Evolutionary conservation across 2,797 vertebrate species (phyloP).

Genomic region (Sebastes flavidus): DNA sequence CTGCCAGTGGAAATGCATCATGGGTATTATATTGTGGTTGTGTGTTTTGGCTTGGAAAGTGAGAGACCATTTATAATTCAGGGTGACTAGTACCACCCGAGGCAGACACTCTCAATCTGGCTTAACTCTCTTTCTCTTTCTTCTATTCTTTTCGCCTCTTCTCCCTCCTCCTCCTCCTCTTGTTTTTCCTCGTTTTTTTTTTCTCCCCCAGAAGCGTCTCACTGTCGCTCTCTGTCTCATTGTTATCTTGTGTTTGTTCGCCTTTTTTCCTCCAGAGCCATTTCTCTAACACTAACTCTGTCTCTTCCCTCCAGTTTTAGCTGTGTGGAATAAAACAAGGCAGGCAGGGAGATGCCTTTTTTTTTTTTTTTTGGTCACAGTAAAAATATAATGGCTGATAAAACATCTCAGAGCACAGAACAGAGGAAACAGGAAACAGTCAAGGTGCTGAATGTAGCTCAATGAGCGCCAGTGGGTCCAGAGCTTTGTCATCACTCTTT

Average conservation of each 20-base stretch:
- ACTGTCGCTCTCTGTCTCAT: conserved; percentile 55
- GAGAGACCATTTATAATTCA: conserved; percentile 80
- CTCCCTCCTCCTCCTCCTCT: not conserved
- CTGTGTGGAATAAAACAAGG: conserved; percentile 43
- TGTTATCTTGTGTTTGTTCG: conserved; percentile 49
- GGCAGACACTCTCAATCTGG: conserved; percentile 72
- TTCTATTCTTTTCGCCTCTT: conserved; percentile 40
- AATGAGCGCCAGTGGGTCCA: not conserved
- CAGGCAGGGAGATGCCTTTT: conserved; percentile 1
- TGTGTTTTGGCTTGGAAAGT: conserved; percentile 76
- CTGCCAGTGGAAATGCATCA: conserved; percentile 75
- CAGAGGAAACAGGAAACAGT: not conserved
- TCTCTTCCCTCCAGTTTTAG: conserved; percentile 39
- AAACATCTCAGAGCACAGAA: conserved; percentile 8
- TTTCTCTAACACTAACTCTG: conserved; percentile 51
- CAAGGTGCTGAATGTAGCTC: not conserved
- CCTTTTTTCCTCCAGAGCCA: conserved; percentile 37
- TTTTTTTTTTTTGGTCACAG: not conserved
- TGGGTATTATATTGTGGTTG: conserved; percentile 72
- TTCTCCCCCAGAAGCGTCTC: conserved; percentile 52
- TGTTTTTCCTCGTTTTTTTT: conserved; percentile 29
- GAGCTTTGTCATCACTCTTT: not conserved
- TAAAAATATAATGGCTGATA: conserved; percentile 31
- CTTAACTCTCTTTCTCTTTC: conserved; percentile 60
- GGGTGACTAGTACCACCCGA: conserved; percentile 74